Conservation (phyloP, 2,888 invertebrate species). For the Macrostomum cliftonense region DNA sequence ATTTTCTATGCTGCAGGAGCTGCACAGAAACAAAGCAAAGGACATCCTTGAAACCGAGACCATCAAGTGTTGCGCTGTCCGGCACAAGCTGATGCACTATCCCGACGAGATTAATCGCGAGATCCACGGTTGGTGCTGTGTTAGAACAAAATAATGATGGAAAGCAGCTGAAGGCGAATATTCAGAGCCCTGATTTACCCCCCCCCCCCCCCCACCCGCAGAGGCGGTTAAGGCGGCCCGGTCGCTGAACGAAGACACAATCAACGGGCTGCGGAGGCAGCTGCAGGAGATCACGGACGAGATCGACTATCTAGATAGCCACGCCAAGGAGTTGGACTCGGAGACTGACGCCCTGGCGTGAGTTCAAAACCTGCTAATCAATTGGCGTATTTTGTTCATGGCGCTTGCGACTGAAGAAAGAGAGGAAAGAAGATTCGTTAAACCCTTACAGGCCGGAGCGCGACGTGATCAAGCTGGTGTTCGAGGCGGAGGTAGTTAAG, state of each 20-base stretch:
- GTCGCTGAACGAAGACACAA: conserved; percentile 26
- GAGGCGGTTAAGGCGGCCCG: conserved; percentile 31
- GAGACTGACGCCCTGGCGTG: conserved; percentile 30
- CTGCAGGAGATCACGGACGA: conserved; percentile 23
- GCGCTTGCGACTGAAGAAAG: background rate
- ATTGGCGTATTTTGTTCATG: too few relatives aligned
- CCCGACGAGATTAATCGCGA: conserved; percentile 26
- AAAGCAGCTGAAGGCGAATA: too few relatives aligned
- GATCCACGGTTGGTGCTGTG: conserved; percentile 24
- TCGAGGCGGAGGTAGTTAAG: conserved; percentile 32
- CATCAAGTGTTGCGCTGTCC: conserved; percentile 29
- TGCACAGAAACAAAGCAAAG: conserved; percentile 21
- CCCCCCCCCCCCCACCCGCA: conserved; percentile 12
- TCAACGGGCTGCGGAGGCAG: conserved; percentile 21
- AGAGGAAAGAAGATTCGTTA: background rate
- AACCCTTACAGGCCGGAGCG: conserved; percentile 24
- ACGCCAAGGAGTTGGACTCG: conserved; percentile 23
- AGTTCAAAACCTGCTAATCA: too few relatives aligned
- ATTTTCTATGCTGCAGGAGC: conserved; percentile 17
- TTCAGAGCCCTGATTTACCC: too few relatives aligned
- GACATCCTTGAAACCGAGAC: conserved; percentile 32
- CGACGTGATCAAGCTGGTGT: conserved; percentile 26
- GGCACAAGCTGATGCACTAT: conserved; percentile 26
- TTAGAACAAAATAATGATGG: too few relatives aligned
- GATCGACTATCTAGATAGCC: conserved; percentile 20